phyloP scores from a whole-genome alignment of 2,888 invertebrate genomes.

The Flexamia atlantica region DNA sequence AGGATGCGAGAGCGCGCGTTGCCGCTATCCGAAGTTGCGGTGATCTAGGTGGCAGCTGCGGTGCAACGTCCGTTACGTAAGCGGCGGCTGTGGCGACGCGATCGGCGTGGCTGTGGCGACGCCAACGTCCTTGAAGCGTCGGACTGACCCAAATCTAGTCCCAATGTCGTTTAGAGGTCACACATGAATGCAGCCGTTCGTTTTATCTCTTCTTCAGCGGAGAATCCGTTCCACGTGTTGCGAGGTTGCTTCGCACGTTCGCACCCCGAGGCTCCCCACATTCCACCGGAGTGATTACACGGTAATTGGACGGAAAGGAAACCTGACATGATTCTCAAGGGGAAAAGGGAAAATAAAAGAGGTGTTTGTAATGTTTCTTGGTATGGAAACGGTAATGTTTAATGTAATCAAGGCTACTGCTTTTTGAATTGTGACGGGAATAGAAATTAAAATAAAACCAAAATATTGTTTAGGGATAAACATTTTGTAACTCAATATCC shows the following conservation, averaged over 20 bases:
- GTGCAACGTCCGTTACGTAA: not conserved
- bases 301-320: slow-evolving; percentile 19
- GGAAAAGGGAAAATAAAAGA: not conserved
- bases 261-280: not conserved
- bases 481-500: too few species aligned
- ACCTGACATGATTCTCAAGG: not conserved
- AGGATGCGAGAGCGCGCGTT: slow-evolving; percentile 2
- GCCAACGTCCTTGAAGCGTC: not conserved
- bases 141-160: slow-evolving; percentile 13
- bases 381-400: slow-evolving; percentile 6
- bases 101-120: slow-evolving; percentile 6
- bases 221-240: not conserved
- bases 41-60: slow-evolving; percentile 15
- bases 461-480: too few species aligned
- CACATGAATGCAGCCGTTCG: slow-evolving; percentile 26
- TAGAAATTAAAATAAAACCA: too few species aligned
- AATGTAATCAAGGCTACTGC: too few species aligned
- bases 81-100: not conserved
- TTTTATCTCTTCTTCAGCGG: slow-evolving; percentile 9
- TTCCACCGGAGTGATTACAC: too few species aligned
- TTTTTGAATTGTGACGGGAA: too few species aligned
- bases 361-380: not conserved
- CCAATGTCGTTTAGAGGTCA: slow-evolving; percentile 38
- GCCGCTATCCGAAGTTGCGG: not conserved
- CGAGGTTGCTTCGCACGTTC: not conserved